Evolutionary conservation across 2,888 invertebrate species (phyloP).

Genomic region (Acrobasis repandana): DNA sequence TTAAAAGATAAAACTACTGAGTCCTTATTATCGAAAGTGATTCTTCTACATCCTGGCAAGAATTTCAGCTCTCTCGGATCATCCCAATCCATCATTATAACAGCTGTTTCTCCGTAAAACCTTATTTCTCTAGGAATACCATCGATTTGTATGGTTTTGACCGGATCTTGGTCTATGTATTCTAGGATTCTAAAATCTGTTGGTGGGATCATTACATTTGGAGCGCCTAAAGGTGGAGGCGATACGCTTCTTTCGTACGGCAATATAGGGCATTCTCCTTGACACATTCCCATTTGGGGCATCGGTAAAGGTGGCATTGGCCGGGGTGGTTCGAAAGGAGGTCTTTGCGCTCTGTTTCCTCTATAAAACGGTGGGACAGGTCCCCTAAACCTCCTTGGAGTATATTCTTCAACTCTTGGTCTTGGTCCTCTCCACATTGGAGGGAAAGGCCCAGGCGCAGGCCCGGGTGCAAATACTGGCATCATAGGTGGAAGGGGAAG

Average conservation of each 20-base stretch:
- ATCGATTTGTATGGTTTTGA: constrained; percentile 92
- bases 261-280: constrained; percentile 60
- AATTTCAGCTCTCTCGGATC: constrained; percentile 94
- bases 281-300: constrained; percentile 64
- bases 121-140: constrained; percentile 90
- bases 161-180: constrained; percentile 84
- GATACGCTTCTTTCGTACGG: constrained; percentile 62
- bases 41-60: constrained; percentile 88
- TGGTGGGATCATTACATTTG: constrained; percentile 61
- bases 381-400: constrained; percentile 61
- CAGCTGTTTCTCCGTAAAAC: constrained; percentile 92
- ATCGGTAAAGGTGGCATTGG: constrained; percentile 57
- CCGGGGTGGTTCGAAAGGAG: constrained; percentile 56
- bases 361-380: constrained; percentile 59
- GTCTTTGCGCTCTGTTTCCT: constrained; percentile 53
- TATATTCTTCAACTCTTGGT: constrained; percentile 62
- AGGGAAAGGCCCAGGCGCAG: constrained; percentile 15
- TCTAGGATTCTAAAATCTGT: constrained; percentile 67
- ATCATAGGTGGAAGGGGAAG: constrained; percentile 57
- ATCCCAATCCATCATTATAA: constrained; percentile 93
- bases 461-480: constrained; percentile 54
- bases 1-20: constrained; percentile 85
- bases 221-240: constrained; percentile 68
- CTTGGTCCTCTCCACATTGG: constrained; percentile 65
- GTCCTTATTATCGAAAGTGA: constrained; percentile 90